Percentiles rank a stretch among this genome's conserved stretches.
Conservation (phyloP, 2,113 vertebrate species). For the Vireo altiloquus region DNA sequence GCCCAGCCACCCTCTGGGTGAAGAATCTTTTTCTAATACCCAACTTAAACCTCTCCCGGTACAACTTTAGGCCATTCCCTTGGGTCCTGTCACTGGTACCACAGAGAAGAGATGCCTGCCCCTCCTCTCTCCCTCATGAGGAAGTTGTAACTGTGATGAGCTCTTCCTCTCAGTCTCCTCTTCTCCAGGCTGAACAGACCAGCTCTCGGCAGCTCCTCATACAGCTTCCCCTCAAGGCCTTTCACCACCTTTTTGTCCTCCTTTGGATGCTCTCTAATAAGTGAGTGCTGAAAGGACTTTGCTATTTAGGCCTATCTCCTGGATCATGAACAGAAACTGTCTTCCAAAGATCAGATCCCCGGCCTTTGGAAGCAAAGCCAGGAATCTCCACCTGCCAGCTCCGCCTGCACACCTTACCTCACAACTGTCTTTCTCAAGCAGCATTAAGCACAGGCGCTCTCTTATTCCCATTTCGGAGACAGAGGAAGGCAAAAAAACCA, state of each 20-base stretch:
- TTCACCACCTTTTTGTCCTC: not conserved
- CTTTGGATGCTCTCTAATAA: not conserved
- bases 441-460: not conserved
- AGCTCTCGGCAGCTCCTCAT: not conserved
- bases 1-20: not conserved
- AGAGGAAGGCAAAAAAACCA: not conserved
- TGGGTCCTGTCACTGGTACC: not conserved
- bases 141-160: not conserved
- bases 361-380: not conserved
- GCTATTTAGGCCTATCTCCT: not conserved
- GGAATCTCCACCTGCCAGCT: not conserved
- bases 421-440: not conserved
- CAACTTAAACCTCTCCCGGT: not conserved
- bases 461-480: not conserved
- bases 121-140: rapidly evolving
- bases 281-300: not conserved
- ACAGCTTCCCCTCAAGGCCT: not conserved
- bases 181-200: not conserved
- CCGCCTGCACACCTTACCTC: not conserved
- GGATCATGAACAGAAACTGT: not conserved
- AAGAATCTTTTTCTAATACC: not conserved
- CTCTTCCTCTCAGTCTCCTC: not conserved
- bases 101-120: not conserved
- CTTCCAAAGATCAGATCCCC: not conserved
- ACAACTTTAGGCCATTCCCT: not conserved